A percentile compares a stretch with the other conserved stretches of the same genome.
phyloP scores from a whole-genome alignment of 2,113 vertebrate genomes.

The Nesogale talazaci region DNA sequence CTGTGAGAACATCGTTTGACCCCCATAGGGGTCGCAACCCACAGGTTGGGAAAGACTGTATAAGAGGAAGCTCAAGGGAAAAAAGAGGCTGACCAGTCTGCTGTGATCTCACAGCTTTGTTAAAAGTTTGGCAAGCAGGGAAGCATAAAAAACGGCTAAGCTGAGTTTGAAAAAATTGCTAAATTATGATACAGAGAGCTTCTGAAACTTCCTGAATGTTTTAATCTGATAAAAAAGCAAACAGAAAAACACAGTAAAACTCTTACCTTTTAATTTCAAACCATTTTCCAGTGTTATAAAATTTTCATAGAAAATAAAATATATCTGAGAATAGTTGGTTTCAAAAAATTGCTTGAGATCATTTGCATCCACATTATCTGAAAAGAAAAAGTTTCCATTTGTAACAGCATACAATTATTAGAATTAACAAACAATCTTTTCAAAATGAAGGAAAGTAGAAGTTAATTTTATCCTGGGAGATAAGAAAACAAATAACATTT shows the following conservation, averaged over 20 bases:
- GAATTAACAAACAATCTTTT: constrained; percentile 41
- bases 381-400: constrained; percentile 77
- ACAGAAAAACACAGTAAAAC: background rate
- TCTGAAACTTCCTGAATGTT: background rate
- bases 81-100: background rate
- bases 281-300: constrained; percentile 99
- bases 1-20: too few relatives aligned
- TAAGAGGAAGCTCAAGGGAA: constrained; percentile 21
- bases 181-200: background rate
- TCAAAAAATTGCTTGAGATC: constrained; percentile 99
- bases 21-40: too few relatives aligned
- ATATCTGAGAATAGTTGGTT: constrained; percentile 98
- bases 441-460: constrained; percentile 51
- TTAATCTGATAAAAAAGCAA: background rate
- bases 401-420: constrained; percentile 17
- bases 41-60: too few relatives aligned
- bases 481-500: background rate
- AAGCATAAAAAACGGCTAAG: background rate
- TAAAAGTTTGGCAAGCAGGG: background rate
- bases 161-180: background rate
- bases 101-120: background rate
- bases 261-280: constrained; percentile 98
- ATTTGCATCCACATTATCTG: constrained; percentile 95
- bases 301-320: constrained; percentile 99
- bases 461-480: background rate